Evolutionary conservation across 1,140 invertebrate genomes (phyloP).

Genomic region (Yoshiicerus persimilis): DNA sequence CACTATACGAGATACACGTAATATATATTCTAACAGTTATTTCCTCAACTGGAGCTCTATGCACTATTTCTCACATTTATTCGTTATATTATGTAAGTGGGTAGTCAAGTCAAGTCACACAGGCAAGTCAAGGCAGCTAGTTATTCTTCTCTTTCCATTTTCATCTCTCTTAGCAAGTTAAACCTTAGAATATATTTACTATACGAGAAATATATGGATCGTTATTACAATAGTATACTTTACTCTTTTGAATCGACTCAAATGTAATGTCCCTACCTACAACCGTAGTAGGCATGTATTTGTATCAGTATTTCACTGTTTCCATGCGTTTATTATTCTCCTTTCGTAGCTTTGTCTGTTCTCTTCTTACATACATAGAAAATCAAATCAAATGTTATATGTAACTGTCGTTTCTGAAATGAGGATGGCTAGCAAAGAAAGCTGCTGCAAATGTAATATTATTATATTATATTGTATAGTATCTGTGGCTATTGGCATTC

Average conservation of each 20-base stretch:
- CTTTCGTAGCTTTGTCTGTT: neutral
- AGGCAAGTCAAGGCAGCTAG: neutral
- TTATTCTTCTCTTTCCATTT: constrained; percentile 6
- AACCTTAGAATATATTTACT: neutral
- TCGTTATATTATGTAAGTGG: constrained; percentile 16
- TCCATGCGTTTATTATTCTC: neutral
- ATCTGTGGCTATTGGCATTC: neutral
- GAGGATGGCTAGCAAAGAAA: neutral
- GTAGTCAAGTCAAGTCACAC: neutral
- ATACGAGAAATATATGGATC: no score
- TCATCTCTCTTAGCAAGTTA: neutral
- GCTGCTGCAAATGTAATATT: neutral
- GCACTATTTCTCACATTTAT: constrained; percentile 4
- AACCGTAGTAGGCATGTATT: no score
- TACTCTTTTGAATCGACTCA: neutral
- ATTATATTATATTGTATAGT: no score
- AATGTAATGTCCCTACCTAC: neutral
- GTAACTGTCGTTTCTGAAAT: neutral
- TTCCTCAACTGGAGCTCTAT: neutral
- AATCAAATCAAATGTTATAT: constrained; percentile 7
- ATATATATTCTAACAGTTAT: neutral
- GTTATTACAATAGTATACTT: no score
- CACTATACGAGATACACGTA: neutral
- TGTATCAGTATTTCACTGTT: neutral
- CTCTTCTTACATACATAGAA: neutral